Conservation (phyloP, 2,113 vertebrate genomes). For the Daubentonia madagascariensis region DNA sequence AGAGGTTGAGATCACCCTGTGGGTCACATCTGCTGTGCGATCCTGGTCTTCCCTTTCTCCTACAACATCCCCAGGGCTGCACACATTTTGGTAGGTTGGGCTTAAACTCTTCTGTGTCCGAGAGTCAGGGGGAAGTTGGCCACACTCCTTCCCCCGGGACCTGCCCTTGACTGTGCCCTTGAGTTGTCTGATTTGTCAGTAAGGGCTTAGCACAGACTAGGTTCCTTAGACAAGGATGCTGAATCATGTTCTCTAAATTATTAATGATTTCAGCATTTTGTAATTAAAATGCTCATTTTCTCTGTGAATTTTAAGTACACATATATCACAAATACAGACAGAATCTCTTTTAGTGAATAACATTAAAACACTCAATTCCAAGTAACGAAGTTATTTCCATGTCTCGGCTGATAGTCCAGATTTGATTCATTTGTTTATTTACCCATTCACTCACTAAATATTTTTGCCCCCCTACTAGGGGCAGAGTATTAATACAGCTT, state of each 20-base stretch:
- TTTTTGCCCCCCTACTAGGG: not conserved
- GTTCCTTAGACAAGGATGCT: conserved; percentile 23
- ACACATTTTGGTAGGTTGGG: not conserved
- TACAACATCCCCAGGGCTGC: not conserved
- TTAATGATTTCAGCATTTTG: conserved; percentile 73
- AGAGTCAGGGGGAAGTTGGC: rapidly evolving
- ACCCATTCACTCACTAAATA: conserved; percentile 44
- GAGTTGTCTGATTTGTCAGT: not conserved
- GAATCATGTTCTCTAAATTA: conserved; percentile 67
- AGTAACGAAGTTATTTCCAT: conserved; percentile 65
- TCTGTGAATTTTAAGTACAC: conserved; percentile 67
- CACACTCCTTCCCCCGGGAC: too few species aligned
- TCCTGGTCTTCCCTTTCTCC: rapidly evolving
- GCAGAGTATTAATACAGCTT: conserved; percentile 14
- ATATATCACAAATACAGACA: conserved; percentile 69
- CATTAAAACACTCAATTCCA: conserved; percentile 59
- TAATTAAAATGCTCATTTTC: conserved; percentile 77
- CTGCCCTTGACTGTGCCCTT: not conserved
- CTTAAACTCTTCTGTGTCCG: not conserved
- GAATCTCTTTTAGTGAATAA: conserved; percentile 70
- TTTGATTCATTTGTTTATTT: conserved; percentile 46
- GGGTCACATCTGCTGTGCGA: rapidly evolving
- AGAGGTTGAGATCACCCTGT: not conserved
- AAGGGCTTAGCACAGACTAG: not conserved
- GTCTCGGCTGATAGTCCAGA: conserved; percentile 25